phyloP scores from a whole-genome alignment of 2,797 vertebrate genomes.

The Tenualosa ilisha region DNA sequence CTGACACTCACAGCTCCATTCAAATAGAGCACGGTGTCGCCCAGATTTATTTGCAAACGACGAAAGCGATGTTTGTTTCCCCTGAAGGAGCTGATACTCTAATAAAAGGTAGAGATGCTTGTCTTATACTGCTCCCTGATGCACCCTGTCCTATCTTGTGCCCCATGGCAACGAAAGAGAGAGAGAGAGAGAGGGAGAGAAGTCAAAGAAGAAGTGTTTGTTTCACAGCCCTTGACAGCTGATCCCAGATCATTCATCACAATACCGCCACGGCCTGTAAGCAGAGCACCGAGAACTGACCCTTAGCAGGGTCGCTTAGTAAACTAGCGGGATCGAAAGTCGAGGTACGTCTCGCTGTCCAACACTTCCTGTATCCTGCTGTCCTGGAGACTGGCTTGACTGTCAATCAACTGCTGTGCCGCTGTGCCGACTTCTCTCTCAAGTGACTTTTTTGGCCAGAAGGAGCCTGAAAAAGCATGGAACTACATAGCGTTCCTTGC shows the following conservation, averaged over 20 bases:
- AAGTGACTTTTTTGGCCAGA: neutral
- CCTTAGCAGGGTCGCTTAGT: neutral
- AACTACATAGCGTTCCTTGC: neutral
- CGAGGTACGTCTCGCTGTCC: neutral
- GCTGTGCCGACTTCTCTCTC: neutral
- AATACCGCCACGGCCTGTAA: neutral
- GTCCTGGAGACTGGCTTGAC: neutral
- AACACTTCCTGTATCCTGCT: neutral
- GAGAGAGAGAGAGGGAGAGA: neutral
- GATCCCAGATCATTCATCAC: constrained; percentile 19
- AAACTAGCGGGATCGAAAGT: neutral
- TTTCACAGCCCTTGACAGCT: constrained; percentile 21
- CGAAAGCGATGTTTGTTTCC: neutral
- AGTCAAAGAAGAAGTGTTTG: neutral
- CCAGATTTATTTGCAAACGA: neutral
- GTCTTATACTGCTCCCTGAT: neutral
- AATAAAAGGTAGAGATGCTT: neutral
- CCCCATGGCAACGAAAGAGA: neutral
- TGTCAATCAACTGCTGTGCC: neutral
- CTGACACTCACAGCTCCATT: constrained; percentile 56
- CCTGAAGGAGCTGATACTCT: neutral
- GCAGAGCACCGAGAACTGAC: neutral
- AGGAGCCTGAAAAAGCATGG: too few species aligned
- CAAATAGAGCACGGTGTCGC: constrained; percentile 33
- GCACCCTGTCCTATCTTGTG: neutral